Evolutionary conservation across 2,113 vertebrate species (phyloP).

Genomic region (Hystrix brachyura): DNA sequence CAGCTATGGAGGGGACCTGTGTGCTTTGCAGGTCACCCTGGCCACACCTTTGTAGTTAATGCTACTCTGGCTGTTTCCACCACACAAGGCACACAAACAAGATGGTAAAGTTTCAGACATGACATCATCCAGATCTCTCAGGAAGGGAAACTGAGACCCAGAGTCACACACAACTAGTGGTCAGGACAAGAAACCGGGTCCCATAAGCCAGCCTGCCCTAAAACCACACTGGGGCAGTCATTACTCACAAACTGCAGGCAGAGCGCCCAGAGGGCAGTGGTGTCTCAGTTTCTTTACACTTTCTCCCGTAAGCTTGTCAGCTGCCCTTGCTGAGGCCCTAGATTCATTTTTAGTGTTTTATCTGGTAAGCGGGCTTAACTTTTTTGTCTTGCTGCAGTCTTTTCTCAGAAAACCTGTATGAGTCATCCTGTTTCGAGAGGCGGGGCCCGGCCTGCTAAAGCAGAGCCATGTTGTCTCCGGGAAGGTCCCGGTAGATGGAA

Average conservation of each 20-base stretch:
- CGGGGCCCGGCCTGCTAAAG: background rate
- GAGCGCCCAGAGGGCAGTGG: background rate
- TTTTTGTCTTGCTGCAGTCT: background rate
- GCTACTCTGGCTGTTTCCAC: too few species aligned
- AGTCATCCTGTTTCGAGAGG: constrained; percentile 60
- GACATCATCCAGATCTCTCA: background rate
- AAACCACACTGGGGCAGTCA: background rate
- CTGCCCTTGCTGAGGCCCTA: constrained; percentile 31
- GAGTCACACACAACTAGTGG: background rate
- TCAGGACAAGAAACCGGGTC: background rate
- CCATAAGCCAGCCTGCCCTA: background rate
- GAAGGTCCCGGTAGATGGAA: background rate
- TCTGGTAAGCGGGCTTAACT: background rate
- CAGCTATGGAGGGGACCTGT: background rate
- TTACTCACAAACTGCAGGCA: background rate
- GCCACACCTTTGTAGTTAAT: background rate
- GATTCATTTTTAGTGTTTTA: constrained; percentile 59
- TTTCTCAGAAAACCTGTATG: constrained; percentile 40
- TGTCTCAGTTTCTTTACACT: background rate
- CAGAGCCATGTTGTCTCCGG: background rate
- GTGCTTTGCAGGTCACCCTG: background rate
- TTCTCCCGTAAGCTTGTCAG: background rate
- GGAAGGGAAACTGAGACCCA: background rate
- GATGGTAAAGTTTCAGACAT: background rate
- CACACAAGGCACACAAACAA: background rate